Base-by-base conservation (phyloP, 92 coral and sea anemone genomes). In the Phenganax stokvisi region DNA sequence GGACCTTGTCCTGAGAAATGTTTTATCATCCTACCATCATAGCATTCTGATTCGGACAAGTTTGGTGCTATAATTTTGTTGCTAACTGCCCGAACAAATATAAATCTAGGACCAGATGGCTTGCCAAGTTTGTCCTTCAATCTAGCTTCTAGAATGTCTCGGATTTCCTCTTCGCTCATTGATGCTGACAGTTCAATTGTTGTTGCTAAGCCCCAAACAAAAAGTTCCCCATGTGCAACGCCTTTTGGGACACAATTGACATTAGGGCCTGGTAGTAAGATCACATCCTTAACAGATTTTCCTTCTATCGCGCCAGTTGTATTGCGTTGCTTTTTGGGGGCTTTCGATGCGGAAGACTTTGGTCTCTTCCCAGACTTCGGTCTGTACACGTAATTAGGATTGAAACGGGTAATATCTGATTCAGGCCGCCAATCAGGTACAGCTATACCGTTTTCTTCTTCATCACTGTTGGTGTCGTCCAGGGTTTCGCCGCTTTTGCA, bases 1-100 rank as follows among this genome's bases (percentile, higher is more conserved):
- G 85, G 85, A 8, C 79, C 85, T 28, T 72, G 80, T 55, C 71
- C 54, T 12, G 85, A 16, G n/a, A 71, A 63, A 58, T 82, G 85
- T 57, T 82, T 82, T 25, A 82, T 37, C 71, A 82, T 64, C 44
- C 80, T 47, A 8, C 80, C 80, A 59, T 76, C 80, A 28, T 56
- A 76, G 69, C 67, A 29, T 57, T 76, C 80, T 12, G n/a, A 44
- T 53, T 76, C 44, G 54, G 67, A 55, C 61, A 76, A 30, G 7
- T 56, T 37, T 8, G 80, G 80, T 0, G 15, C 51, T 25, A 76
- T 76, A 16, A 76, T 57, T 57, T 76, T 76, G 80, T 76, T 76
- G 69, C 80, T 76, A 37, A 71, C 76, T 8, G 76, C 76, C 76
- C 76, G 11, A 52, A 71, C 56, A 47, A 75, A 75, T 12, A 2